Conservation (phyloP, 2,113 vertebrate species). For the Octodon degus region DNA sequence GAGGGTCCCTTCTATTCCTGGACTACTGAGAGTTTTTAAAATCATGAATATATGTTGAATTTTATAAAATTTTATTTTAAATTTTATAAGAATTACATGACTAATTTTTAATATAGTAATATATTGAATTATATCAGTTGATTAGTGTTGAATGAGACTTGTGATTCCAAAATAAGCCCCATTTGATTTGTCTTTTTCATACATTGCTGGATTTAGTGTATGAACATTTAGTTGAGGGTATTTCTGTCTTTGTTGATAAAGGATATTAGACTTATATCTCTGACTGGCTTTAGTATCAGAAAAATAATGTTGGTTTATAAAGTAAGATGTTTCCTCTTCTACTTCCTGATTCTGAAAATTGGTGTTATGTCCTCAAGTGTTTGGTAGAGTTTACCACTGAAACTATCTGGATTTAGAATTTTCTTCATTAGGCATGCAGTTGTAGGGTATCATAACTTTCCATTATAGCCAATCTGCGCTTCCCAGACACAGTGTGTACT, state of each 20-base stretch:
- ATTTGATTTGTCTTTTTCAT: neutral
- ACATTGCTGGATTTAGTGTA: neutral
- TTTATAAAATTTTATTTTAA: neutral
- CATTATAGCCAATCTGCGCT: too few relatives aligned
- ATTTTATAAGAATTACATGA: too few relatives aligned
- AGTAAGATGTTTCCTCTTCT: neutral
- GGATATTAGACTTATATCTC: neutral
- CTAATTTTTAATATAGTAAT: neutral
- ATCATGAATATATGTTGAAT: neutral
- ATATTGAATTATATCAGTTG: neutral
- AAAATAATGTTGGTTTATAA: neutral
- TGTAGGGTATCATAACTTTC: too few relatives aligned
- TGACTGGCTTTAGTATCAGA: neutral
- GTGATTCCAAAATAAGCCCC: neutral
- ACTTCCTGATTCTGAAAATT: neutral
- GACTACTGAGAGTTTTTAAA: neutral
- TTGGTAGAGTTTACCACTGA: neutral
- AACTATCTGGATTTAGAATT: neutral
- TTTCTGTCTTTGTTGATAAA: neutral
- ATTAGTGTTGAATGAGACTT: slow-evolving; percentile 24
- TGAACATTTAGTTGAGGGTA: neutral
- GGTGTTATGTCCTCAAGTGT: neutral
- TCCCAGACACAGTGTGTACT: too few relatives aligned
- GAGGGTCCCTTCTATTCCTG: neutral
- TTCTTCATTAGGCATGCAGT: neutral